phyloP scores from a whole-genome alignment of 2,888 invertebrate species.

The Bombyx huttoni region DNA sequence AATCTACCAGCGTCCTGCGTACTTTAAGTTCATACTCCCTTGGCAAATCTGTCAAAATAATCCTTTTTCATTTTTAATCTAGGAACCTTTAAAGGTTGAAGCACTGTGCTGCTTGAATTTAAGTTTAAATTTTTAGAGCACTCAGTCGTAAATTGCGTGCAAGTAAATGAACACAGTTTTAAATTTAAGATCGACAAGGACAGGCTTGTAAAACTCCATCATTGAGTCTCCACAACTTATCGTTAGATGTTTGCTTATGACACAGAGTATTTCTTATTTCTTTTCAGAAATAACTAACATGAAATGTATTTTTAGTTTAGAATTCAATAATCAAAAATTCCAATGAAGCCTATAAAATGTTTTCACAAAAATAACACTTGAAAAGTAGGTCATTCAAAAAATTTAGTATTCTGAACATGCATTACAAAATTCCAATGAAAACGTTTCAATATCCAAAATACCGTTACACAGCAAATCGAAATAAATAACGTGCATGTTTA shows the following conservation, averaged over 20 bases:
- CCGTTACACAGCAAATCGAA: conserved; percentile 51
- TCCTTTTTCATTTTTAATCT: conserved; percentile 31
- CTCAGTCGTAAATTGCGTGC: not conserved
- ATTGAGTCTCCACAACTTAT: no score
- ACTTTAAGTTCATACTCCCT: conserved; percentile 23
- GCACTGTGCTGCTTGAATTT: conserved; percentile 34
- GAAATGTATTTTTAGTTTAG: no score
- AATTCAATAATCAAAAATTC: not conserved
- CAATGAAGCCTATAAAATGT: not conserved
- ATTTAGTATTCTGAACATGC: conserved; percentile 6
- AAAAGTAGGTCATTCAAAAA: not conserved
- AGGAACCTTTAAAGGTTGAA: conserved; percentile 46
- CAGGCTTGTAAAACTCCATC: no score
- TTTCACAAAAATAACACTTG: not conserved
- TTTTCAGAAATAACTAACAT: no score
- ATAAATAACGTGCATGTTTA: conserved; percentile 45
- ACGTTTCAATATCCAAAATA: conserved; percentile 33
- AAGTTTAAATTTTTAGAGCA: conserved; percentile 36
- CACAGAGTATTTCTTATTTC: no score
- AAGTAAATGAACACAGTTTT: no score
- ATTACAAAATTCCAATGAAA: conserved; percentile 31
- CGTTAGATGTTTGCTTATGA: no score
- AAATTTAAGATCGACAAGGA: no score
- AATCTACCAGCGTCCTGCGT: conserved; percentile 6
- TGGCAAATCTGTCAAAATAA: conserved; percentile 6